Evolutionary conservation across 2,888 invertebrate genomes (phyloP).

Genomic region (Hydroisotoma schaefferi): DNA sequence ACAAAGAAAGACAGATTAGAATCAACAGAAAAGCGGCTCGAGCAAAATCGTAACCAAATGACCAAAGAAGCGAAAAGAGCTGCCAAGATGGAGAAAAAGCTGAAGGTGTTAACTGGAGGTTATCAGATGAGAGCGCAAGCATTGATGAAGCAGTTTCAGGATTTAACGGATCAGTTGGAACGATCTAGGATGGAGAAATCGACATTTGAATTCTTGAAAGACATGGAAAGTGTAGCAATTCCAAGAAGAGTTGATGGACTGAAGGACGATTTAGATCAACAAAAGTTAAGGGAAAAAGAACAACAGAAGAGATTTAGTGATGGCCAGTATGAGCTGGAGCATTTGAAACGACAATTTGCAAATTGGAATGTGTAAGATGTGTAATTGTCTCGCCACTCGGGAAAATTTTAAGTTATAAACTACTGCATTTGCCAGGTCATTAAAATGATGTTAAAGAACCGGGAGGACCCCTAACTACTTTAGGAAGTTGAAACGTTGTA

Average conservation of each 20-base stretch:
- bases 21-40: conserved; percentile 84
- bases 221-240: conserved; percentile 84
- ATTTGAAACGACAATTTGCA: conserved; percentile 49
- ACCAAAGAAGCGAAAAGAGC: conserved; percentile 93
- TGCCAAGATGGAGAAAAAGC: conserved; percentile 95
- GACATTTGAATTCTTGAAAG: conserved; percentile 83
- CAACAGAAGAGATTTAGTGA: conserved; percentile 79
- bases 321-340: conserved; percentile 59
- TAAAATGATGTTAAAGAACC: too few species aligned
- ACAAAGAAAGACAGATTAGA: conserved; percentile 95
- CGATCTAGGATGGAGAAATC: conserved; percentile 82
- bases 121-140: conserved; percentile 81
- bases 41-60: conserved; percentile 94
- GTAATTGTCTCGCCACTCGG: too few species aligned
- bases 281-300: conserved; percentile 83
- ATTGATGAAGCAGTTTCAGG: conserved; percentile 80
- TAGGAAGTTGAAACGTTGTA: too few species aligned
- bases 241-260: conserved; percentile 85
- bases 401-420: too few species aligned
- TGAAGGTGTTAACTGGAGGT: conserved; percentile 90
- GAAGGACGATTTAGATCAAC: conserved; percentile 86
- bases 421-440: too few species aligned
- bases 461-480: too few species aligned
- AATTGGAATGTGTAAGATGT: neutral
- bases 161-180: conserved; percentile 84